phyloP scores from a whole-genome alignment of 1,140 invertebrate genomes.

The Penaeus chinensis region DNA sequence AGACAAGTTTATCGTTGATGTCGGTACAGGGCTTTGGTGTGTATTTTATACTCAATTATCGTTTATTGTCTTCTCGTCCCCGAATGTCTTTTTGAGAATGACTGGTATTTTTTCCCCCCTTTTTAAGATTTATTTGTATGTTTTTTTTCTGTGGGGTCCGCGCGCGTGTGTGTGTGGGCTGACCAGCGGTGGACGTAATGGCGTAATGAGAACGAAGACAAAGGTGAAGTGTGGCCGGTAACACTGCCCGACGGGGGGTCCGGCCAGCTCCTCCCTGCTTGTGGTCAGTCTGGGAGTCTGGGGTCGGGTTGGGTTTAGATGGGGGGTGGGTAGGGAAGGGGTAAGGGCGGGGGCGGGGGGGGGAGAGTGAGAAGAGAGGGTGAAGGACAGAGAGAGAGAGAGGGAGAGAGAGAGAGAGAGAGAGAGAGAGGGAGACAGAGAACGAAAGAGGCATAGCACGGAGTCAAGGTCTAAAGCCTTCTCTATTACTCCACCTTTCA shows the following conservation, averaged over 20 bases:
- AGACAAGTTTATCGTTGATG: too few species aligned
- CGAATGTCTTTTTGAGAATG: too few species aligned
- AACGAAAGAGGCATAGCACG: too few species aligned
- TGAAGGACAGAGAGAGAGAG: background rate
- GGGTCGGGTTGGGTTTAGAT: background rate
- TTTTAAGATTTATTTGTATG: too few species aligned
- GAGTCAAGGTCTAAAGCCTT: background rate
- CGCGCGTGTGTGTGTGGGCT: too few species aligned
- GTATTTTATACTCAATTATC: too few species aligned
- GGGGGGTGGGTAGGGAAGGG: background rate
- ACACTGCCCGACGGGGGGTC: constrained; percentile 8
- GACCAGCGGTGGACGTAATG: background rate
- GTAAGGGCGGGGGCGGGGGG: background rate
- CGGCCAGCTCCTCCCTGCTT: background rate
- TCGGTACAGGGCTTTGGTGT: too few species aligned
- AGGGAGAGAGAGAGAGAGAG: background rate
- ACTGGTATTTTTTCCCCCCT: too few species aligned
- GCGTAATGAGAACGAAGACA: constrained; percentile 12
- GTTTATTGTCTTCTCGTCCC: too few species aligned
- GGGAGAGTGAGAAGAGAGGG: background rate
- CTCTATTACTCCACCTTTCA: too few species aligned
- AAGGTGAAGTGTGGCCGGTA: constrained; percentile 16
- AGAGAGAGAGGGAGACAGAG: background rate
- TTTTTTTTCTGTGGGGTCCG: too few species aligned
- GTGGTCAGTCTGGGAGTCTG: background rate